Conservation (phyloP, 2,888 invertebrate species). For the Epistrophe eligans region DNA sequence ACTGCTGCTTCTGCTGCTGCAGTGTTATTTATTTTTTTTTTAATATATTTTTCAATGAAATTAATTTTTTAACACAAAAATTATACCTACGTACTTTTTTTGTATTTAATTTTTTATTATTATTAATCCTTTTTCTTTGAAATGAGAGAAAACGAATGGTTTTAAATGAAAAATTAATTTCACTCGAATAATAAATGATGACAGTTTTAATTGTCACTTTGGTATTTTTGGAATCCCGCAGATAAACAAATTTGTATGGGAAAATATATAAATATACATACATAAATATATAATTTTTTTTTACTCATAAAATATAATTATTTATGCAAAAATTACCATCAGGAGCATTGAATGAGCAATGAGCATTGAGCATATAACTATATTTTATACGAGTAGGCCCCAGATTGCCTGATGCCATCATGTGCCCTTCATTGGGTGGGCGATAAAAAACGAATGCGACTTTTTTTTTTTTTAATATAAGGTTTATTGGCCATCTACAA, state of each 20-base stretch:
- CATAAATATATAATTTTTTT: slow-evolving; percentile 13
- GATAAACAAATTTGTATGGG: slow-evolving; percentile 74
- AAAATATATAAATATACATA: slow-evolving; percentile 57
- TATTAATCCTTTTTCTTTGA: slow-evolving; percentile 33
- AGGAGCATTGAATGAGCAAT: background rate
- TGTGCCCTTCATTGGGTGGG: background rate
- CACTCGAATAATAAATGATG: slow-evolving; percentile 65
- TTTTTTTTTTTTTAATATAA: background rate
- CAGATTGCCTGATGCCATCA: no score
- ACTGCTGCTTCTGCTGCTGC: slow-evolving; percentile 1
- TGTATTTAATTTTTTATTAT: slow-evolving; percentile 36
- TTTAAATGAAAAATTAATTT: slow-evolving; percentile 56
- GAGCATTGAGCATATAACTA: background rate
- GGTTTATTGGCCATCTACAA: slow-evolving; percentile 57
- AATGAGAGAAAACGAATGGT: slow-evolving; percentile 27
- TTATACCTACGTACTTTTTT: slow-evolving; percentile 10
- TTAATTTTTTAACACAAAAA: slow-evolving; percentile 46
- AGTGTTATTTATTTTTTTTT: background rate
- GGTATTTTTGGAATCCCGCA: slow-evolving; percentile 74
- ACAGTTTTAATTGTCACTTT: slow-evolving; percentile 73
- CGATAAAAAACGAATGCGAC: background rate
- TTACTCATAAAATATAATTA: slow-evolving; percentile 15
- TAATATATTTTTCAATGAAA: slow-evolving; percentile 50
- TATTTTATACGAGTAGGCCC: background rate
- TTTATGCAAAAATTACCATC: slow-evolving; percentile 26